Evolutionary conservation across 1,140 invertebrate species (phyloP).

Genomic region (Varroa destructor): DNA sequence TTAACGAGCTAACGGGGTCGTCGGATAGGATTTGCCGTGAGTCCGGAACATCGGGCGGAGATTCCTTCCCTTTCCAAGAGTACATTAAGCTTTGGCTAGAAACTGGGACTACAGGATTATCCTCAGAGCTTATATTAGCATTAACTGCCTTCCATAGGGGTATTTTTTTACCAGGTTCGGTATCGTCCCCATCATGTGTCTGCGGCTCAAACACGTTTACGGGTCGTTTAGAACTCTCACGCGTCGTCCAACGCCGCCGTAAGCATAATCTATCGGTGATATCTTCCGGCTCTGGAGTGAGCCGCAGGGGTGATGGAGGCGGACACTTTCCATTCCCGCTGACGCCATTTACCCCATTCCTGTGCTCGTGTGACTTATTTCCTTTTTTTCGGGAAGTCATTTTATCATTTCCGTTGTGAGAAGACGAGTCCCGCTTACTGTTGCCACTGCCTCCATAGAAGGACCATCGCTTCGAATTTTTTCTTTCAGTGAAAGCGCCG

Average conservation of each 20-base stretch:
- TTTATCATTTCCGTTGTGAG: neutral
- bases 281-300: slow-evolving; percentile 5
- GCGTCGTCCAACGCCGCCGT: slow-evolving; percentile 6
- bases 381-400: too few species aligned
- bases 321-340: neutral
- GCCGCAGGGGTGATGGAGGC: neutral
- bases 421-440: neutral
- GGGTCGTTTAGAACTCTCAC: neutral
- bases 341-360: too few species aligned
- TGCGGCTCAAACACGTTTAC: slow-evolving; percentile 12
- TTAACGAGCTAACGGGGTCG: too few species aligned
- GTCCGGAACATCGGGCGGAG: slow-evolving; percentile 17
- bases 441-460: slow-evolving; percentile 17
- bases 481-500: neutral
- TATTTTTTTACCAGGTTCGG: too few species aligned
- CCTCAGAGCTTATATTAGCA: too few species aligned
- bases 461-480: slow-evolving; percentile 21
- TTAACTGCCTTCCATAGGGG: too few species aligned
- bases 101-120: too few species aligned
- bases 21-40: neutral
- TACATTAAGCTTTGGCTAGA: slow-evolving; percentile 4
- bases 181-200: neutral
- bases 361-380: too few species aligned
- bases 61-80: slow-evolving; percentile 14
- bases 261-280: slow-evolving; percentile 15